These are phyloP conservation scores for Pollenia labialis DNA, from an alignment of 2,888 invertebrate genomes.

Conservation along the genomic window DNA sequence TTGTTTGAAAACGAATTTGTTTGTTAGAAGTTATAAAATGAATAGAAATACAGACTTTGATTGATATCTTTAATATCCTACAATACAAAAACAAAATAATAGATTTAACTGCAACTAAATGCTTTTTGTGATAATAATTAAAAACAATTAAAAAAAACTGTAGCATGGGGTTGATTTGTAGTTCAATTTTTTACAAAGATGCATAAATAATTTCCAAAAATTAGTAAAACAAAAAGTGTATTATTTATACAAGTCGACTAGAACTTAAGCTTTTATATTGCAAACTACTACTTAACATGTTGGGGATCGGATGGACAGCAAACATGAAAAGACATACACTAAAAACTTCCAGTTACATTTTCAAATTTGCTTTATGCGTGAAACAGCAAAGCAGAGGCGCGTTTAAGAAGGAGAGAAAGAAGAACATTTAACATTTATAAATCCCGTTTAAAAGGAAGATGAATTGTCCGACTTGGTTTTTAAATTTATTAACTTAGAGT, in stretches of 20 bases:
- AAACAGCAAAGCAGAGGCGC: not conserved
- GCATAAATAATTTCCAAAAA: too few species aligned
- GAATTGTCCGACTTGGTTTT: too few species aligned
- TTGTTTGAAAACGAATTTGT: not conserved
- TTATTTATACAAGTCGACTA: not conserved
- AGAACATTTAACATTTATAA: not conserved
- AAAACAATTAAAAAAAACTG: not conserved
- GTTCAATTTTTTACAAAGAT: too few species aligned
- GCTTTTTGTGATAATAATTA: not conserved
- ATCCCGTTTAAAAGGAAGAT: not conserved
- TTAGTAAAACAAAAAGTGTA: too few species aligned
- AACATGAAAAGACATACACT: not conserved
- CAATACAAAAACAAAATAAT: not conserved
- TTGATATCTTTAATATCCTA: not conserved
- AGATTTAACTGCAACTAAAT: constrained; percentile 8
- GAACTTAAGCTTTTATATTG: not conserved
- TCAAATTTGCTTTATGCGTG: not conserved
- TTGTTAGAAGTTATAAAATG: constrained; percentile 7
- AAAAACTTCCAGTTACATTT: not conserved
- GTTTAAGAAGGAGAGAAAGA: not conserved
- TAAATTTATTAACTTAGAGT: too few species aligned
- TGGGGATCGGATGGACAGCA: not conserved
- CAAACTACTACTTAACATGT: constrained; percentile 9
- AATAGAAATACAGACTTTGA: not conserved
- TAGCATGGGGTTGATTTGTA: not conserved